A percentile compares a stretch with the other conserved stretches of the same genome.
These are phyloP conservation scores for Encarsia formosa DNA, from an alignment of 2,888 invertebrate species.

Conservation along the genomic window DNA sequence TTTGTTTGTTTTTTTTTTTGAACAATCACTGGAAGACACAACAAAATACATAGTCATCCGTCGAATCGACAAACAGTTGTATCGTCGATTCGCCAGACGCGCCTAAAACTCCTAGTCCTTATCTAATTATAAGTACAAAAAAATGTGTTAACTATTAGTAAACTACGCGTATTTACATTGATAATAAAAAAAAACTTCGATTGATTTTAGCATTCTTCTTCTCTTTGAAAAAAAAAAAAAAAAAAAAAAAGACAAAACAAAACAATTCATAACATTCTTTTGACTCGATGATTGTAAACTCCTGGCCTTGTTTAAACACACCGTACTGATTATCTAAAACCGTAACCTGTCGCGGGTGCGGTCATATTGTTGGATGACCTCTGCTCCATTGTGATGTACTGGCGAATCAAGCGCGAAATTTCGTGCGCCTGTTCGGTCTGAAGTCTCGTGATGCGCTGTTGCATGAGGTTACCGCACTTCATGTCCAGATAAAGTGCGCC, in stretches of 20 bases:
- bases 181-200: conserved; percentile 30
- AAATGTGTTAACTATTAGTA: conserved; percentile 33
- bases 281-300: not conserved
- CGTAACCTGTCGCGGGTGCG: conserved; percentile 39
- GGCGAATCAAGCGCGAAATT: conserved; percentile 90
- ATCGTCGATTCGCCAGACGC: conserved; percentile 9
- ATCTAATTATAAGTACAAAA: conserved; percentile 10
- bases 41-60: conserved; percentile 13
- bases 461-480: conserved; percentile 95
- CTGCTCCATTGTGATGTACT: conserved; percentile 91
- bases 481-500: conserved; percentile 90
- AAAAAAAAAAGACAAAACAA: not conserved
- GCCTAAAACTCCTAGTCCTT: conserved; percentile 4
- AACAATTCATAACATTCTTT: not conserved
- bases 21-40: conserved; percentile 23
- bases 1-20: conserved; percentile 4
- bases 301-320: not conserved
- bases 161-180: conserved; percentile 42
- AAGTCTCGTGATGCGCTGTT: conserved; percentile 89
- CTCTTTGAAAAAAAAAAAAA: conserved; percentile 16
- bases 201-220: conserved; percentile 44
- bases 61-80: conserved; percentile 7
- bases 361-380: conserved; percentile 47
- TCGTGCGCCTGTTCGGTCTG: conserved; percentile 98
- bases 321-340: conserved; percentile 41